Evolutionary conservation across 2,888 invertebrate genomes (phyloP).

Genomic region (Leucoma salicis): DNA sequence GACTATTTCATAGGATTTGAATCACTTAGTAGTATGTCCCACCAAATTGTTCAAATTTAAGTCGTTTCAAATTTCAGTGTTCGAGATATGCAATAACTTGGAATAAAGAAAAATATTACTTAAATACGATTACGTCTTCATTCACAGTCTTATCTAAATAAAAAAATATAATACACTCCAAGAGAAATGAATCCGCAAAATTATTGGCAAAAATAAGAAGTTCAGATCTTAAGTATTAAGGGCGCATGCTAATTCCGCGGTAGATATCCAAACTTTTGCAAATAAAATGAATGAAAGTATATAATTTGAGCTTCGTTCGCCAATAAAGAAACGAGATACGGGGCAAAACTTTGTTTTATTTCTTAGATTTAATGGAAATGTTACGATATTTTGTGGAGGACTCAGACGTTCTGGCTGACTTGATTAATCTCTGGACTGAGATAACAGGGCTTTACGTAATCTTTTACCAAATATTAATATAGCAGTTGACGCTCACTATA

Average conservation of each 20-base stretch:
- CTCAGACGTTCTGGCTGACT: not conserved
- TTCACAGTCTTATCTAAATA: too few species aligned
- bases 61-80: too few species aligned
- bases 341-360: constrained; percentile 28
- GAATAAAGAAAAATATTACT: too few species aligned
- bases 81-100: too few species aligned
- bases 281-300: constrained; percentile 36
- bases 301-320: constrained; percentile 33
- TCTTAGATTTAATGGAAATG: constrained; percentile 34
- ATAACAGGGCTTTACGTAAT: constrained; percentile 21
- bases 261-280: constrained; percentile 29
- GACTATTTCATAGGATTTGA: too few species aligned
- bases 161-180: not conserved
- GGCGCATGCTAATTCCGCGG: constrained; percentile 35
- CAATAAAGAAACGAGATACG: constrained; percentile 31
- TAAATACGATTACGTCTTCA: too few species aligned
- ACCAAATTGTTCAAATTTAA: too few species aligned
- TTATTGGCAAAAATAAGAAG: constrained; percentile 38
- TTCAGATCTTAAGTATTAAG: constrained; percentile 27
- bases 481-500: constrained; percentile 16
- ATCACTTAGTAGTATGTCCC: too few species aligned
- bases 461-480: constrained; percentile 30
- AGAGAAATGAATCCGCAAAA: constrained; percentile 19
- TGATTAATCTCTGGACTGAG: constrained; percentile 18
- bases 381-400: constrained; percentile 6